Percentiles rank a stretch among this genome's conserved stretches.
These are phyloP conservation scores for Deroplatys truncata DNA, from an alignment of 2,888 invertebrate species.

Conservation along the genomic window DNA sequence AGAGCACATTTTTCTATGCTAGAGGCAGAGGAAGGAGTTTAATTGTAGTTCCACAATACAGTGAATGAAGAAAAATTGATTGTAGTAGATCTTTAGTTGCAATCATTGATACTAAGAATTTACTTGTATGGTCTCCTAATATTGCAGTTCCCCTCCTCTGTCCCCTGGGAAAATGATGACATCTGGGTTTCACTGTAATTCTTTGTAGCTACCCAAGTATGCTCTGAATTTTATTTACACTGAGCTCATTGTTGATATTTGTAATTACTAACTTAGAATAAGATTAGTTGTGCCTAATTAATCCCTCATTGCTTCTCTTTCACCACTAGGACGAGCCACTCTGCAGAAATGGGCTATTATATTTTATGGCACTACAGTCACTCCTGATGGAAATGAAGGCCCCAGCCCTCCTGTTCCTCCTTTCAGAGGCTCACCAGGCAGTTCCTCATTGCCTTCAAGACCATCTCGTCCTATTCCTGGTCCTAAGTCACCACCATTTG, in stretches of 20 bases:
- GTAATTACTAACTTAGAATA: not conserved
- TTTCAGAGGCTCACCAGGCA: constrained; percentile 15
- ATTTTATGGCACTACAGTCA: constrained; percentile 78
- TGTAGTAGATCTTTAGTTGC: too few relatives aligned
- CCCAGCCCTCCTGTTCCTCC: constrained; percentile 30
- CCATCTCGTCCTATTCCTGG: constrained; percentile 18
- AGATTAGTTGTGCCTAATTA: not conserved
- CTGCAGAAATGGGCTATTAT: constrained; percentile 92
- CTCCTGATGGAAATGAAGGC: constrained; percentile 44
- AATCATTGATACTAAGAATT: too few relatives aligned
- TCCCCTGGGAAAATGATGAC: too few relatives aligned
- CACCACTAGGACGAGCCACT: constrained; percentile 65
- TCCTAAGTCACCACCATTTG: constrained; percentile 39
- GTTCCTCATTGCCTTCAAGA: constrained; percentile 29
- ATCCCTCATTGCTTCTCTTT: not conserved
- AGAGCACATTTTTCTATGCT: too few relatives aligned
- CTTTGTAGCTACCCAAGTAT: not conserved
- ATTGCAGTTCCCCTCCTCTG: too few relatives aligned
- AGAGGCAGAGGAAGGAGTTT: too few relatives aligned
- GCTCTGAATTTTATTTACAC: not conserved
- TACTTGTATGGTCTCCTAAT: too few relatives aligned
- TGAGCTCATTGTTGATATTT: not conserved
- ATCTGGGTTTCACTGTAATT: too few relatives aligned
- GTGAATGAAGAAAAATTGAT: too few relatives aligned
- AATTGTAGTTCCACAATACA: too few relatives aligned